Conservation (phyloP, 2,888 invertebrate genomes). For the Leptinotarsa peninsularis region DNA sequence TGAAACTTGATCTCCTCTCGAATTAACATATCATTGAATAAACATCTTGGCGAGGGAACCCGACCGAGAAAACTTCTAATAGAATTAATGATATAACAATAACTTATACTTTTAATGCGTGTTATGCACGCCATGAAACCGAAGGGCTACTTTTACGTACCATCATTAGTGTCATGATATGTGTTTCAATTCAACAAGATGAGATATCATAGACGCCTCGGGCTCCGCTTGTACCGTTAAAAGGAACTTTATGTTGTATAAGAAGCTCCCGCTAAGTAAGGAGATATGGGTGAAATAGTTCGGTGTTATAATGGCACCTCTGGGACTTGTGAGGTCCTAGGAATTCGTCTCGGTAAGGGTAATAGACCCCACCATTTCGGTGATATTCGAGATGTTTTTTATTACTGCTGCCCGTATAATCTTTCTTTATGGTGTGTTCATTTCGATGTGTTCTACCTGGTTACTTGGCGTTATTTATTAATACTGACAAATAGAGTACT, state of each 20-base stretch:
- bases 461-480: not conserved
- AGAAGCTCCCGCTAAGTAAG: slow-evolving; percentile 39
- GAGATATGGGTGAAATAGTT: slow-evolving; percentile 40
- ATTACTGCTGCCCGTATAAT: not conserved
- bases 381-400: not conserved
- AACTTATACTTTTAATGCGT: slow-evolving; percentile 39
- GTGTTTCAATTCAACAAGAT: slow-evolving; percentile 37
- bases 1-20: slow-evolving; percentile 3
- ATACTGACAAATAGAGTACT: not conserved
- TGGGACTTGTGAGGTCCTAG: slow-evolving; percentile 36
- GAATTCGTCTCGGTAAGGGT: slow-evolving; percentile 14
- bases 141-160: slow-evolving; percentile 40
- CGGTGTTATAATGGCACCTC: slow-evolving; percentile 35
- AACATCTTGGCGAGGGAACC: slow-evolving; percentile 16
- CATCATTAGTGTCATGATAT: slow-evolving; percentile 42
- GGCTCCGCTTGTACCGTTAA: slow-evolving; percentile 39
- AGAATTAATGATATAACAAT: slow-evolving; percentile 37
- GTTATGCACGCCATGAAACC: slow-evolving; percentile 38
- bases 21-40: slow-evolving; percentile 40
- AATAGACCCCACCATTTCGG: not conserved
- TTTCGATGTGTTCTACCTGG: not conserved
- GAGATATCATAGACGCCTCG: slow-evolving; percentile 34
- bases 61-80: slow-evolving; percentile 31
- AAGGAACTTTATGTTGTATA: slow-evolving; percentile 37
- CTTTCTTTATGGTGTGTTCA: not conserved